phyloP scores from a whole-genome alignment of 1,140 invertebrate species.

The Danaus melanippus region DNA sequence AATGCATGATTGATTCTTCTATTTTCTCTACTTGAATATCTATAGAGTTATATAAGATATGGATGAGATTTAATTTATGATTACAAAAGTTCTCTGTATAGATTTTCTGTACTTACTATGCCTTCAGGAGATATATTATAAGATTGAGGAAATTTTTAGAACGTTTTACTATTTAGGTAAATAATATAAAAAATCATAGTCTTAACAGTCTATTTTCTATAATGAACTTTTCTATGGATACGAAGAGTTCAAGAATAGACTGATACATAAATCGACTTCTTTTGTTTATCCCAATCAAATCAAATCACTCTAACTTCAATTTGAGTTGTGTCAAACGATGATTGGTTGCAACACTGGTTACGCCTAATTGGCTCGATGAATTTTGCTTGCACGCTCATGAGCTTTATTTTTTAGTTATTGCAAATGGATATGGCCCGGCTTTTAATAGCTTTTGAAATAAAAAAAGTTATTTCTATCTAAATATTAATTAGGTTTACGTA shows the following conservation, averaged over 20 bases:
- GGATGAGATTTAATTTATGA: slow-evolving; percentile 5
- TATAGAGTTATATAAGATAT: not conserved
- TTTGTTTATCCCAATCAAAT: slow-evolving; percentile 63
- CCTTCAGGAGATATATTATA: too few relatives aligned
- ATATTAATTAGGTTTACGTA: too few relatives aligned
- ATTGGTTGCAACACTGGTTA: slow-evolving; percentile 62
- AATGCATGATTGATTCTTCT: slow-evolving; percentile 47
- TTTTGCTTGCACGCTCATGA: slow-evolving; percentile 41
- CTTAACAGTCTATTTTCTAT: not conserved
- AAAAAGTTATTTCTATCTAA: too few relatives aligned
- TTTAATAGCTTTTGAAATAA: too few relatives aligned
- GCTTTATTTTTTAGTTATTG: slow-evolving; percentile 22
- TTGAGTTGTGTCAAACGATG: slow-evolving; percentile 65
- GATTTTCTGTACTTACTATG: too few relatives aligned
- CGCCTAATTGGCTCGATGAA: slow-evolving; percentile 61
- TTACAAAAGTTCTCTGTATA: too few relatives aligned
- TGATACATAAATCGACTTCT: slow-evolving; percentile 60
- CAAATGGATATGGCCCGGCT: slow-evolving; percentile 16
- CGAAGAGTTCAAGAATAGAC: slow-evolving; percentile 13
- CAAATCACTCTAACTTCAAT: slow-evolving; percentile 52
- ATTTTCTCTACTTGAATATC: slow-evolving; percentile 6
- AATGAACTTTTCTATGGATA: slow-evolving; percentile 2
- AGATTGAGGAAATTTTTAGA: too few relatives aligned
- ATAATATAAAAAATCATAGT: too few relatives aligned
- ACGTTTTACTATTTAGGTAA: too few relatives aligned